Evolutionary conservation across 1,140 invertebrate species (phyloP).

Genomic region (Drosophila carrolli): DNA sequence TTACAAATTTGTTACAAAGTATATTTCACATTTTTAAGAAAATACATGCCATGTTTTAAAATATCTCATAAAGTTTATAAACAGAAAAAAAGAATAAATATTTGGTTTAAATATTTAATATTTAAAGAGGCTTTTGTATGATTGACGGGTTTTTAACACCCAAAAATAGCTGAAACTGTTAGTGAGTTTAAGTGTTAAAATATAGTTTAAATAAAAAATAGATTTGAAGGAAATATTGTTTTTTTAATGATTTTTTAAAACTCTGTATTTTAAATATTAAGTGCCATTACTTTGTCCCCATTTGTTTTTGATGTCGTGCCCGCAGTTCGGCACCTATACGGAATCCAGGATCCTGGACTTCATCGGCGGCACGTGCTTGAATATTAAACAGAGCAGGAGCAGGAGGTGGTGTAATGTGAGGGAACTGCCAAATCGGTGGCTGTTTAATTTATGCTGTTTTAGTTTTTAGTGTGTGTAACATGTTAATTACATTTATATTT

Average conservation of each 20-base stretch:
- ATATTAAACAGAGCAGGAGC: conserved; percentile 69
- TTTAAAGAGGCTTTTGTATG: background rate
- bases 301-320: conserved; percentile 9
- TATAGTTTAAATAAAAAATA: too few relatives aligned
- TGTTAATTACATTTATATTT: conserved; percentile 77
- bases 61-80: too few relatives aligned
- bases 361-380: conserved; percentile 71
- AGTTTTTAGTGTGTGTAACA: conserved; percentile 70
- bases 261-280: background rate
- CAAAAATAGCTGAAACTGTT: background rate
- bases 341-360: conserved; percentile 29
- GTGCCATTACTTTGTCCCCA: conserved; percentile 1
- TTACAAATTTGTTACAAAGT: too few relatives aligned
- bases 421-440: conserved; percentile 64
- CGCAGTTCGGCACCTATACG: conserved; percentile 42
- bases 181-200: background rate
- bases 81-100: too few relatives aligned
- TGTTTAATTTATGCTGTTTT: conserved; percentile 74
- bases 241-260: background rate
- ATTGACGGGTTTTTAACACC: background rate
- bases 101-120: background rate
- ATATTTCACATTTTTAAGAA: too few relatives aligned
- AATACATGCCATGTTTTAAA: background rate
- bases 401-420: background rate
- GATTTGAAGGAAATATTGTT: too few relatives aligned